Base-by-base conservation (phyloP, 2,888 invertebrate species). In the Zygogramma bicolorata region DNA sequence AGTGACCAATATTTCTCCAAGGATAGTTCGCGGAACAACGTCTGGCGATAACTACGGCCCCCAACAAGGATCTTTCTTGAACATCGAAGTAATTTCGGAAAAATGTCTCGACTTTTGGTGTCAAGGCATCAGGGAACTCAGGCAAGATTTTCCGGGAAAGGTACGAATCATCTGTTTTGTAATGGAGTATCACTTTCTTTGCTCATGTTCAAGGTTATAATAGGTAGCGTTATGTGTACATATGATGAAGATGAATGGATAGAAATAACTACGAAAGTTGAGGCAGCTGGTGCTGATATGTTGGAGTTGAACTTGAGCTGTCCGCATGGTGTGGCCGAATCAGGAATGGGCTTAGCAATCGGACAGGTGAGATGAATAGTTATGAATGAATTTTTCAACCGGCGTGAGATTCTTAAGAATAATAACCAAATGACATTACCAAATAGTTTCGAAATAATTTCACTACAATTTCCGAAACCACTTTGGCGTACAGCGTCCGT, bases 321-420 rank as follows among this genome's bases (percentile, higher is more conserved):
- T 86, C 99, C 99, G 0, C 99, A 99, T 87, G 99, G 99, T 5
- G 99, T 99, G 98, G 98, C 97, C 1, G 98, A 98, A 86, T 92
- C 95, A 10, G 98, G 98, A 46, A 99, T 99, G 99, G 99, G 99
- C 0, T 88, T 99, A 65, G 99, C 99, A 58, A 99, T 99, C 87
- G 99, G 99, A 70, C 98, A 98, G 90, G 95, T 95, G 85, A 75
- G 25, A 25, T 5, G n/a, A 42, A 38, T 6, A 42, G 18, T 6
- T 18, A 15, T 1, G n/a, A 10, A 46, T 20, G 27, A 62, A 42
- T 34, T 27, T 27, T n/a, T 3, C 38, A 57, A 13, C 34, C 29
- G 29, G 13, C n/a, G 10, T 15, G 22, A 34, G 38, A 5, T n/a
- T 13, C 34, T 18, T 4, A 20, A 31, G 3, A 7, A 61, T 10